A percentile compares a stretch with the other conserved stretches of the same genome.
phyloP scores from a whole-genome alignment of 2,113 vertebrate genomes.

The Chroicocephalus ridibundus region DNA sequence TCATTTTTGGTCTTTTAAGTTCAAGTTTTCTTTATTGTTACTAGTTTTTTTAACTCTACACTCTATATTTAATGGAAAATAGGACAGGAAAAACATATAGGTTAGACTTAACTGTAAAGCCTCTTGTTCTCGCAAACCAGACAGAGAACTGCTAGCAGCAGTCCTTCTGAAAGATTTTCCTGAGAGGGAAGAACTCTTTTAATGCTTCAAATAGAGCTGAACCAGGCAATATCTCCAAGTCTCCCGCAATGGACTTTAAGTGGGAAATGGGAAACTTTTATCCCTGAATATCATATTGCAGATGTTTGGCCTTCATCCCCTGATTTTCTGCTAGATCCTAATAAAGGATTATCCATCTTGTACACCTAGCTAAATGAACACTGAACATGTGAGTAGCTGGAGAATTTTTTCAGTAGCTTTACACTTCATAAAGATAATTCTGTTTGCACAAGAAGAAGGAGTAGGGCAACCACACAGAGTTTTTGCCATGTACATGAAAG shows the following conservation, averaged over 20 bases:
- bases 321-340: background rate
- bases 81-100: background rate
- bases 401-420: background rate
- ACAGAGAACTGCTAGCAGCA: background rate
- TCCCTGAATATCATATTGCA: background rate
- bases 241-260: background rate
- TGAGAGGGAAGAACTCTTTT: background rate
- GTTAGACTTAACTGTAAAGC: background rate
- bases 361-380: background rate
- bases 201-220: background rate
- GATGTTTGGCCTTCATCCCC: background rate
- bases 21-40: background rate
- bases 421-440: background rate
- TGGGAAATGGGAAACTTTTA: background rate
- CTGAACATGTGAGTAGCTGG: background rate
- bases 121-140: background rate
- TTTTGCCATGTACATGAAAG: background rate
- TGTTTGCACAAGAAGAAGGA: background rate
- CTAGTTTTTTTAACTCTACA: background rate
- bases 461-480: background rate
- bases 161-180: background rate
- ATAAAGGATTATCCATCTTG: background rate
- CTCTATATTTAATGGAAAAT: background rate
- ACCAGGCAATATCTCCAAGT: background rate
- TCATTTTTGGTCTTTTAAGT: background rate